Evolutionary conservation across 2,797 vertebrate species (phyloP), one percentile per base, ranked within the genome.

Genomic region (Ammospiza maritima): DNA sequence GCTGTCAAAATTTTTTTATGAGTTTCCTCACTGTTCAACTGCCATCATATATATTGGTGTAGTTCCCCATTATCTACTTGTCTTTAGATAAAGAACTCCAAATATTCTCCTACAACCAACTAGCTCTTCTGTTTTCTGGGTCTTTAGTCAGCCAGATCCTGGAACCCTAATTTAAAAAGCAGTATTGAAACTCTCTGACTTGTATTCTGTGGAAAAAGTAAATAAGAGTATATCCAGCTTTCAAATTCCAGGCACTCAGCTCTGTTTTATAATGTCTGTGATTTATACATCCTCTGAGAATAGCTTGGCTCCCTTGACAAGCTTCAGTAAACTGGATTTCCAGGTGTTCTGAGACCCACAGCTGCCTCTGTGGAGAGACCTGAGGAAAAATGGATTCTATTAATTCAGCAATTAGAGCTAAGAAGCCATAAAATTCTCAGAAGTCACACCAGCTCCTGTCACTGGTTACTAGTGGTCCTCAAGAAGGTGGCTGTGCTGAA

Each of bases 331-430:
- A 77, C 83, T 62, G 74, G 29, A 83, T 86, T 88, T 91, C 85
- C 66, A 51, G 50, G 54, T 90, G 78, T 91, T 74, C 85, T 58
- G 66, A 83, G 54, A 69, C 30, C 62, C 66, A 84, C 20, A 88
- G 58, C 11, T 69, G 25, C 47, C 65, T 88, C 50, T 66, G 4
- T 47, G 7, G 36, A 86, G 51, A 69, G 8, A 81, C 22, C 3
- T 45, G 44, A 77, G 47, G 29, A 91, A 90, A 83, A 81, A 56
- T 6, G 69, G 16, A 72, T 88, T 62, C 19, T 29, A 90, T 86
- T 88, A 93, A 86, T 69, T 88, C 90, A 92, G 58, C 66, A 95
- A 81, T 90, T 88, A 86, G 70, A 67, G 15, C 36, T 72, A 90
- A 90, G 36, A 40, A 78, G 47, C 34, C 70, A 81, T 72, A 84